These are phyloP conservation scores for Clamator glandarius DNA, from an alignment of 2,797 vertebrate species.

Conservation along the genomic window DNA sequence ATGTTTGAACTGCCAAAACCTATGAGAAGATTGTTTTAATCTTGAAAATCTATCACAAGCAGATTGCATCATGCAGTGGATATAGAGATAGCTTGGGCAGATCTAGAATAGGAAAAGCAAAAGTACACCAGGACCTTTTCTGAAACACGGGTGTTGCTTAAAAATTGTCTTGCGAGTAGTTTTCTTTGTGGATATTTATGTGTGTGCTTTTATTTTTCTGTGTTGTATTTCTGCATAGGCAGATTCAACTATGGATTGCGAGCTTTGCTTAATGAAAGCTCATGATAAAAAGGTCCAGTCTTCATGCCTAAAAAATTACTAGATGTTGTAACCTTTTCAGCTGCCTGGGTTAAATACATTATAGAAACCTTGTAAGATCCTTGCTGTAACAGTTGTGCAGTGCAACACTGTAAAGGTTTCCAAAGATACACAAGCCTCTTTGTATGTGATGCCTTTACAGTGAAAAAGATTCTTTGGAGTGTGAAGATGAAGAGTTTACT, in stretches of 20 bases:
- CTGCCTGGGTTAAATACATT: slow-evolving; percentile 68
- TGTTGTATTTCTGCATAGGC: slow-evolving; percentile 37
- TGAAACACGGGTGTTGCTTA: background rate
- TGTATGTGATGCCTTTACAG: slow-evolving; percentile 73
- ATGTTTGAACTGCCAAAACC: slow-evolving; percentile 25
- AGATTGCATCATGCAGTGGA: slow-evolving; percentile 16
- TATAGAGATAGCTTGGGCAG: background rate
- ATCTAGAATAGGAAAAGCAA: slow-evolving; percentile 6
- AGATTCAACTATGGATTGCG: slow-evolving; percentile 61
- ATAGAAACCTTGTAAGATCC: slow-evolving; percentile 52
- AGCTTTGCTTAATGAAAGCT: slow-evolving; percentile 17
- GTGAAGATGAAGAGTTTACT: slow-evolving; percentile 88
- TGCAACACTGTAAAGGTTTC: slow-evolving; percentile 64
- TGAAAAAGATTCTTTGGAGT: slow-evolving; percentile 77
- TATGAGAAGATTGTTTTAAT: slow-evolving; percentile 7
- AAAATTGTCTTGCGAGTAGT: background rate
- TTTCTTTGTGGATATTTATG: background rate
- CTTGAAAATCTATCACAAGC: background rate
- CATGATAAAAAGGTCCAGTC: slow-evolving; percentile 26
- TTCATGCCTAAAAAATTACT: slow-evolving; percentile 7
- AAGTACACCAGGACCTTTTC: background rate
- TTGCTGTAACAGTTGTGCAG: slow-evolving; percentile 70
- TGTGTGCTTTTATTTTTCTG: background rate
- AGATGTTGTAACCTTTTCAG: slow-evolving; percentile 66
- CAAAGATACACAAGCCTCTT: slow-evolving; percentile 67